Percentiles rank a stretch among this genome's conserved stretches.
Conservation (phyloP, 2,113 vertebrate genomes). For the Lepus europaeus region DNA sequence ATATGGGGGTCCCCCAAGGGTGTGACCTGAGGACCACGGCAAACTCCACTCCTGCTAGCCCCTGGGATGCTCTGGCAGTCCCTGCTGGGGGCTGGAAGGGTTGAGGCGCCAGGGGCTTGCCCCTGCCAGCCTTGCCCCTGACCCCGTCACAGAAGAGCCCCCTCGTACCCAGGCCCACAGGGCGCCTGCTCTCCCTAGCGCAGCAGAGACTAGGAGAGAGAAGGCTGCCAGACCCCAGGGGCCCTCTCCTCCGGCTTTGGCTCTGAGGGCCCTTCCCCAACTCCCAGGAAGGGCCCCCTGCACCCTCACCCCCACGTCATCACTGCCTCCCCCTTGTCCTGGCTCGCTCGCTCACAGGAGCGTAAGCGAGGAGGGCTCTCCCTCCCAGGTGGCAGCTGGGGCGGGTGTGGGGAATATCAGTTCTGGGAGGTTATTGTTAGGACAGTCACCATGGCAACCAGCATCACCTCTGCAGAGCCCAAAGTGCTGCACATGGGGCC, state of each 20-base stretch:
- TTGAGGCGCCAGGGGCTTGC: background rate
- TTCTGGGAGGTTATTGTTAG: constrained; percentile 84
- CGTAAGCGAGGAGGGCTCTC: constrained; percentile 67
- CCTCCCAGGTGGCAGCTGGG: constrained; percentile 82
- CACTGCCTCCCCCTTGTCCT: constrained; percentile 71
- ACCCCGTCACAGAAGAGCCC: too few species aligned
- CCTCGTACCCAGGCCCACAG: background rate
- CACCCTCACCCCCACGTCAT: background rate
- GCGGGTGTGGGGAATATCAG: constrained; percentile 77
- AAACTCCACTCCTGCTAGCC: background rate
- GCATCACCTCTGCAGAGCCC: constrained; percentile 81
- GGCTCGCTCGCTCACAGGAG: constrained; percentile 1
- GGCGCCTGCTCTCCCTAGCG: background rate
- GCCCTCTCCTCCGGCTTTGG: background rate
- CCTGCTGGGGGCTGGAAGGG: background rate
- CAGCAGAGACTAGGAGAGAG: background rate
- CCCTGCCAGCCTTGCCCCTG: background rate
- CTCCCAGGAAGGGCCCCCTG: constrained; percentile 33
- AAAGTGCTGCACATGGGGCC: constrained; percentile 74
- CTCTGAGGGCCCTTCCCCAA: background rate
- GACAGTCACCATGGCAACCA: constrained; percentile 81
- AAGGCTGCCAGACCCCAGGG: background rate
- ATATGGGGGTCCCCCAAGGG: background rate
- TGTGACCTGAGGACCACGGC: background rate
- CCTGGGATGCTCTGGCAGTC: background rate